Evolutionary conservation across 2,113 vertebrate species (phyloP).

Genomic region (Lagopus muta): DNA sequence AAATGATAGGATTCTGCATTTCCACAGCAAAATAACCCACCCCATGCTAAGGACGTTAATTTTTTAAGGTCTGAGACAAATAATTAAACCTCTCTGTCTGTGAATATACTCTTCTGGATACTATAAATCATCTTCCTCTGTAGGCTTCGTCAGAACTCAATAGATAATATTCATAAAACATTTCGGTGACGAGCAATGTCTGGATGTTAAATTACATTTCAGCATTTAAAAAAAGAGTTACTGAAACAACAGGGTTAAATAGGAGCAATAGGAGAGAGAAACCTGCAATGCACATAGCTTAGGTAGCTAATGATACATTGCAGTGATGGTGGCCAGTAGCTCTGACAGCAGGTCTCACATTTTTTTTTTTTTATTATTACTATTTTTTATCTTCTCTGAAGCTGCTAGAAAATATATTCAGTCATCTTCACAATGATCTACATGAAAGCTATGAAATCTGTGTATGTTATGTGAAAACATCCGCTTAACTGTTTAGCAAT

Average conservation of each 20-base stretch:
- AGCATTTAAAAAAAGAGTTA: not conserved
- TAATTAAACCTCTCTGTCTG: not conserved
- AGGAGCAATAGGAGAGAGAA: not conserved
- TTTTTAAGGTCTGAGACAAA: not conserved
- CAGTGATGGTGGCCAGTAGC: not conserved
- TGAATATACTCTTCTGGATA: not conserved
- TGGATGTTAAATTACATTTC: not conserved
- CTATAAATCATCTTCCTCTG: not conserved
- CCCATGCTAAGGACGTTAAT: not conserved
- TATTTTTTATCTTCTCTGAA: not conserved
- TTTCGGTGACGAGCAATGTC: not conserved
- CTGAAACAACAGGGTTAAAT: not conserved
- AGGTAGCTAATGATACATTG: not conserved
- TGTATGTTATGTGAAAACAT: not conserved
- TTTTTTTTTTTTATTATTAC: not conserved
- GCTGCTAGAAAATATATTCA: not conserved
- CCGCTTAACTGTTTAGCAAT: not conserved
- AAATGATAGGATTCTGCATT: not conserved
- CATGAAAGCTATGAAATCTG: not conserved
- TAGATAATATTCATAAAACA: not conserved
- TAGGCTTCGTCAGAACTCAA: not conserved
- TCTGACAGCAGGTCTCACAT: accelerated
- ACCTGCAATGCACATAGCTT: not conserved
- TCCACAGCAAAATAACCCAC: not conserved
- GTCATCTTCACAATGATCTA: not conserved